Evolutionary conservation across 2,888 invertebrate species (phyloP), one percentile per base, ranked within the genome.

Genomic region (Peribatodes rhomboidaria): DNA sequence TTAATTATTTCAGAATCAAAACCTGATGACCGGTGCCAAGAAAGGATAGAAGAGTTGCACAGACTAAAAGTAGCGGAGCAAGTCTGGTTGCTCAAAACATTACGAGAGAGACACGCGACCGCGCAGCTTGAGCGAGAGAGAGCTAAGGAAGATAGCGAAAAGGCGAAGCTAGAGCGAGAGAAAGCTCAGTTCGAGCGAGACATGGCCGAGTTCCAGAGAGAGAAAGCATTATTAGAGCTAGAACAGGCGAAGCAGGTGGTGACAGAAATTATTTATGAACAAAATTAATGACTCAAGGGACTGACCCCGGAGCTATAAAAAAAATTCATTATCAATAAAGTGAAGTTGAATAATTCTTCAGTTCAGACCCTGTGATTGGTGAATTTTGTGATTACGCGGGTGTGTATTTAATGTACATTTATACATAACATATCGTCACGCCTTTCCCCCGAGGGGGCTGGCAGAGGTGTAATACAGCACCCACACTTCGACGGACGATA

Each of bases 21-120:
- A 9, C 6, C 2, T 1, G 13, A 56, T 1, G n/a, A n/a, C 14
- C 47, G 54, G 1, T 14, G 13, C 7, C 39, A 22, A 33, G 50
- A 60, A 7, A 33, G 59, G 37, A 59, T 42, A 35, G 64, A 65
- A 37, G 64, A 65, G 14, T 16, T 65, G 35, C 64, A 65, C 22
- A 47, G 39, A 39, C 44, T 65, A 0, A 59, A 20, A 44, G 22
- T 59, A 14, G 55, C 42, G 0, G 64, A 65, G 20, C 50, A 22
- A 27, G 13, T 50, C 6, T 65, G 64, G 64, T 14, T 20, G 27
- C 13, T 59, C n/a, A 59, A 55, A 18, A 59, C 55, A 0, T 16
- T 60, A 1, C 42, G 49, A 6, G 59, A 65, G 33, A 49, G 44
- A 10, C 59, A 59, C 31, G 27, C 49, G 10, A 64, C 42, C 10